Conservation (phyloP, 2,888 invertebrate species). For the Cryptocheilus praepositus region DNA sequence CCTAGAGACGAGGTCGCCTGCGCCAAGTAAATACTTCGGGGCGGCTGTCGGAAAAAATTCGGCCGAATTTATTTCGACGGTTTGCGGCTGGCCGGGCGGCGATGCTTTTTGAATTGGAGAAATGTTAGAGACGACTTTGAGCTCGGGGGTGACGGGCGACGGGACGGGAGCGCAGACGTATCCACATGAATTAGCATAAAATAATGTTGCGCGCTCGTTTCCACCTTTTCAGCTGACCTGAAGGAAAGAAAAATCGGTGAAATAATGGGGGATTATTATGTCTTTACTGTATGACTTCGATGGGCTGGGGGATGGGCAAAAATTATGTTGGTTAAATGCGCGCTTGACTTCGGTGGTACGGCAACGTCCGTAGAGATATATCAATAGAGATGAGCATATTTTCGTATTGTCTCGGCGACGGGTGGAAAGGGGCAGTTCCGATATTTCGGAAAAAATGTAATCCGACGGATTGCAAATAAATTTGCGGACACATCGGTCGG, state of each 20-base stretch:
- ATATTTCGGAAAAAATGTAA: too few species aligned
- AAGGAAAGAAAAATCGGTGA: background rate
- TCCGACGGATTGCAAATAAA: too few species aligned
- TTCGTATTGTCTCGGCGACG: constrained; percentile 2
- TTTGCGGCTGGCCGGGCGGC: background rate
- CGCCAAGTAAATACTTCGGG: constrained; percentile 17
- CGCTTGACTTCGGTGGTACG: constrained; percentile 31
- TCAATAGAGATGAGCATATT: constrained; percentile 12
- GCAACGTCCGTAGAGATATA: constrained; percentile 32
- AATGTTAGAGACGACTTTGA: constrained; percentile 44
- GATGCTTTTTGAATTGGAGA: constrained; percentile 16
- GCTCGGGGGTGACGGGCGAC: constrained; percentile 44
- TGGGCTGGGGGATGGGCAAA: too few species aligned
- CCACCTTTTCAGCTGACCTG: background rate
- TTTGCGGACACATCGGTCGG: too few species aligned
- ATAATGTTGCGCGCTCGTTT: background rate
- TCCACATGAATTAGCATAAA: constrained; percentile 45
- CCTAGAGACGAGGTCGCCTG: constrained; percentile 24
- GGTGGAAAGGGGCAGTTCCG: background rate
- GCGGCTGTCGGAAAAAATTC: constrained; percentile 28
- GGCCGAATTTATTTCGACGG: constrained; percentile 2
- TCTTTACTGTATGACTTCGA: too few species aligned
- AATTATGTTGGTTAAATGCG: background rate
- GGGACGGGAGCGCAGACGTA: constrained; percentile 56
- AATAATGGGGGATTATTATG: too few species aligned